Conservation (phyloP, 2,888 invertebrate species). For the Vesta saturnalis region DNA sequence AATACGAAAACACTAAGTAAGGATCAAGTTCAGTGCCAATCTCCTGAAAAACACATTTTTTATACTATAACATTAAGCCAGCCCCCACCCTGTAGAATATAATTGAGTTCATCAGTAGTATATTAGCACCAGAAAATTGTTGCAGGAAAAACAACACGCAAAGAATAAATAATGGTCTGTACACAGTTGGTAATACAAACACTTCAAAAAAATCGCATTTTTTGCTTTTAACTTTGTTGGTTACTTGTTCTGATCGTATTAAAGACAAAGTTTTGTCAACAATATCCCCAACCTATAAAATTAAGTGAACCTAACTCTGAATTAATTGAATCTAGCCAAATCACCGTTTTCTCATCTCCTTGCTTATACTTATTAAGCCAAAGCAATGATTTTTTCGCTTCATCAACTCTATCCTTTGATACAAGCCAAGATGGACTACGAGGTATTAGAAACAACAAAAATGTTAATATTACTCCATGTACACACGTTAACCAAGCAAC, state of each 20-base stretch:
- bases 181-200: neutral
- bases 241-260: neutral
- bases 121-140: neutral
- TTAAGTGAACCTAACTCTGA: no score
- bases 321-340: no score
- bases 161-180: neutral
- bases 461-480: constrained; percentile 63
- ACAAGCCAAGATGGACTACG: constrained; percentile 70
- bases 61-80: neutral
- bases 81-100: neutral
- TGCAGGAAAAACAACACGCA: neutral
- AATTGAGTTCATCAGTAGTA: neutral
- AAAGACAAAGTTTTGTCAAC: neutral
- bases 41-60: neutral
- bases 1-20: neutral
- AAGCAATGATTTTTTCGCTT: constrained; percentile 64
- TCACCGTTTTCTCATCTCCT: constrained; percentile 61
- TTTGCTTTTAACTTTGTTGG: neutral
- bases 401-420: constrained; percentile 64
- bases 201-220: neutral
- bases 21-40: neutral
- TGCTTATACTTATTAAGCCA: constrained; percentile 57
- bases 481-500: constrained; percentile 66
- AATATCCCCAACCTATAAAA: neutral
- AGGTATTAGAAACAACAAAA: constrained; percentile 64